Conservation (phyloP, 2,888 invertebrate species). For the Drosophila stalkeri region DNA sequence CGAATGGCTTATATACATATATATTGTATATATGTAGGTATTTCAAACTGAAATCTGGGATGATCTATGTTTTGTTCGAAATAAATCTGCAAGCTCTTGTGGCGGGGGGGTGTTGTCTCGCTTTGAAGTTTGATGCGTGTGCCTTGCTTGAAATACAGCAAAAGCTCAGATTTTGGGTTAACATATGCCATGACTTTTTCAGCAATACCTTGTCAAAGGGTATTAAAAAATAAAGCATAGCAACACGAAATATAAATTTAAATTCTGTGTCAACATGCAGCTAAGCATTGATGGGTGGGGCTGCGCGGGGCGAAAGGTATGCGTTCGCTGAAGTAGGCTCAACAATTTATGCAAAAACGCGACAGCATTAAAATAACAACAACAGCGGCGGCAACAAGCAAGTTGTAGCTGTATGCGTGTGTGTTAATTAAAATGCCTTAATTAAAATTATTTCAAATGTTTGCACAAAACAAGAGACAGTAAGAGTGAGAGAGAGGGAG, state of each 20-base stretch:
- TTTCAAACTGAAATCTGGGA: not conserved
- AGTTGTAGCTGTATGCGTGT: slow-evolving; percentile 39
- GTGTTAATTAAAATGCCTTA: slow-evolving; percentile 77
- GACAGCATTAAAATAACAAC: slow-evolving; percentile 42
- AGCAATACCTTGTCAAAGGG: slow-evolving; percentile 1
- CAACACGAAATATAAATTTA: slow-evolving; percentile 67
- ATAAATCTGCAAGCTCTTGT: not conserved
- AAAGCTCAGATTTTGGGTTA: not conserved
- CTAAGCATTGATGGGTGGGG: slow-evolving; percentile 10
- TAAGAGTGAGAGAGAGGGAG: slow-evolving; percentile 9
- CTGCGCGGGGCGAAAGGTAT: not conserved
- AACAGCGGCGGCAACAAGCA: slow-evolving; percentile 30
- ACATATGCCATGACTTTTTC: not conserved
- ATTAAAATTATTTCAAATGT: slow-evolving; percentile 71
- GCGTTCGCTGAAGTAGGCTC: slow-evolving; percentile 12
- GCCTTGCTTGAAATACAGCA: not conserved
- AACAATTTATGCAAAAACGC: slow-evolving; percentile 67
- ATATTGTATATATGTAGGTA: not conserved
- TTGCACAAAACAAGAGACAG: slow-evolving; percentile 21
- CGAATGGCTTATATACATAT: not conserved
- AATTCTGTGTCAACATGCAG: slow-evolving; percentile 76
- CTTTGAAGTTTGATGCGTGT: not conserved
- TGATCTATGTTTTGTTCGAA: not conserved
- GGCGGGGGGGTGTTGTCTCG: not conserved
- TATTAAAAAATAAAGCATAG: slow-evolving; percentile 18